Conservation (phyloP, 2,888 invertebrate genomes). For the Unio pictorum region DNA sequence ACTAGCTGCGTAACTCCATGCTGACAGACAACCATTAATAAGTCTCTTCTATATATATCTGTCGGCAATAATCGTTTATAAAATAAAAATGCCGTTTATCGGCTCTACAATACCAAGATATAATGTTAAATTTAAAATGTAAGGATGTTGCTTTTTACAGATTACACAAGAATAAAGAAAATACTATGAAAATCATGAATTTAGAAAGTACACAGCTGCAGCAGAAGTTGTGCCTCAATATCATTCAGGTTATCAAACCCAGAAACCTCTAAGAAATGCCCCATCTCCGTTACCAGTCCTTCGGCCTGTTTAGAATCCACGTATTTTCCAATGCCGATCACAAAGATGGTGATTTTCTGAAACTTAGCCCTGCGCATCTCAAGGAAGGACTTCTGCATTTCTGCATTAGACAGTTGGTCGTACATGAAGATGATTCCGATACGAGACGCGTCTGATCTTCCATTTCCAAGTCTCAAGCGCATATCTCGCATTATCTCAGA, state of each 20-base stretch:
- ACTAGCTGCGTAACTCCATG: too few relatives aligned
- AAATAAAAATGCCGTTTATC: too few relatives aligned
- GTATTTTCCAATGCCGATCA: constrained; percentile 37
- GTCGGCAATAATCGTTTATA: too few relatives aligned
- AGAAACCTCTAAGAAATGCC: constrained; percentile 15
- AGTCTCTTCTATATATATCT: too few relatives aligned
- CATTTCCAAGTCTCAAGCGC: constrained; percentile 26
- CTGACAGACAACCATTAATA: too few relatives aligned
- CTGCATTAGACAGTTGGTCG: constrained; percentile 16
- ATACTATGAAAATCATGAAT: too few relatives aligned
- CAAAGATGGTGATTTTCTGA: constrained; percentile 35
- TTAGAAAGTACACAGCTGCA: constrained; percentile 13
- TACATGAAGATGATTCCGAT: constrained; percentile 30
- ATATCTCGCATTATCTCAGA: constrained; percentile 22
- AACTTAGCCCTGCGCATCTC: constrained; percentile 33
- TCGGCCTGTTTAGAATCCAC: constrained; percentile 18
- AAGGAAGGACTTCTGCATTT: constrained; percentile 19
- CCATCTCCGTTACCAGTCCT: constrained; percentile 18
- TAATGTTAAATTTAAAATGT: too few relatives aligned
- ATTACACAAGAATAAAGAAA: too few relatives aligned
- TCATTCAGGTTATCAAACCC: constrained; percentile 19
- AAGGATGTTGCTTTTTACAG: too few relatives aligned
- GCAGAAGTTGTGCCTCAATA: constrained; percentile 15
- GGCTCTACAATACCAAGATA: too few relatives aligned
- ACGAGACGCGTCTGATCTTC: constrained; percentile 18